phyloP scores from a whole-genome alignment of 1,140 invertebrate species.

The Sitobion miscanthi region DNA sequence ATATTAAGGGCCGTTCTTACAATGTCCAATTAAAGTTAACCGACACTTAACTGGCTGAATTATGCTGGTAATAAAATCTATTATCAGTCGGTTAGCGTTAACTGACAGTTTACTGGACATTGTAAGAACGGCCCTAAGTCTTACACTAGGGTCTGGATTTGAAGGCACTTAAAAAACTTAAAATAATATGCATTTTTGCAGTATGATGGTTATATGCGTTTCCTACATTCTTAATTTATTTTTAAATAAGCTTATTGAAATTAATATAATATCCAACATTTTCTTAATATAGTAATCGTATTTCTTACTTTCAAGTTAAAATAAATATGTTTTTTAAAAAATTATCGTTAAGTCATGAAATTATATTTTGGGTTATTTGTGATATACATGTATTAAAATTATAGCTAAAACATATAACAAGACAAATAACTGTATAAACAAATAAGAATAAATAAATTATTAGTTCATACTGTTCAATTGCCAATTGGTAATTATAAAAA shows the following conservation, averaged over 20 bases:
- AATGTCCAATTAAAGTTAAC: too few species aligned
- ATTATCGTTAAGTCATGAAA: background rate
- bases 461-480: background rate
- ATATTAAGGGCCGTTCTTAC: background rate
- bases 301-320: too few species aligned
- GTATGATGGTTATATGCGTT: background rate
- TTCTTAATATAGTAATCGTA: too few species aligned
- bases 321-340: background rate
- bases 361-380: background rate
- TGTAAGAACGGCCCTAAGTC: too few species aligned
- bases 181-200: background rate
- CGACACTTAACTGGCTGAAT: too few species aligned
- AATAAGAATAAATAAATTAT: background rate
- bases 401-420: background rate
- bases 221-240: background rate
- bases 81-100: too few species aligned
- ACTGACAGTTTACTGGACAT: too few species aligned
- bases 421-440: background rate
- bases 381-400: background rate
- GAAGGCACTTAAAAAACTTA: background rate
- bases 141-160: background rate
- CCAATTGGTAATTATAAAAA: background rate
- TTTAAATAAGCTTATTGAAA: background rate
- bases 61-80: too few species aligned
- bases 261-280: background rate